phyloP scores from a whole-genome alignment of 2,797 vertebrate species.

The Oophaga sylvatica region DNA sequence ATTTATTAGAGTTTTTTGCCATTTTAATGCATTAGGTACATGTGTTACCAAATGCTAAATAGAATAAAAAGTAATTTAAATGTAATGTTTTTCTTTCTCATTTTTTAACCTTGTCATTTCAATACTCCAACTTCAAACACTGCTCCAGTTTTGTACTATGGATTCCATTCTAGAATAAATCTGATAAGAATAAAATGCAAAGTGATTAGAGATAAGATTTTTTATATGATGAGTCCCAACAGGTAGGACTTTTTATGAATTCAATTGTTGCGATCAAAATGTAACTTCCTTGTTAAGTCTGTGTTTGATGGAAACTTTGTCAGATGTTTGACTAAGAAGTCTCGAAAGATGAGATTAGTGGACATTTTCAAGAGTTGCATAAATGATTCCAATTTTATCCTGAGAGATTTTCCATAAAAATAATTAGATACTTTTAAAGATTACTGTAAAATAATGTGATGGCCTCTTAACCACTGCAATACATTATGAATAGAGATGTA shows the following conservation, averaged over 20 bases:
- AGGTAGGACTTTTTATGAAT: conserved; percentile 22
- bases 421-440: conserved; percentile 31
- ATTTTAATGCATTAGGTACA: neutral
- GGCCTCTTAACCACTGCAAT: neutral
- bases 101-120: conserved; percentile 8
- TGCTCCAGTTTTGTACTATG: neutral
- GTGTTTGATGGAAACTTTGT: conserved; percentile 33
- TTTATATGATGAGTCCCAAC: neutral
- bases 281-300: conserved; percentile 4
- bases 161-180: conserved; percentile 3
- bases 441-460: conserved; percentile 15
- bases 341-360: conserved; percentile 24
- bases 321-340: neutral
- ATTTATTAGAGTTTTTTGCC: too few relatives aligned
- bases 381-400: conserved; percentile 20
- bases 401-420: conserved; percentile 24
- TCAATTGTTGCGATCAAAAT: neutral
- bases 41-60: neutral
- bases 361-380: conserved; percentile 22
- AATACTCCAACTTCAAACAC: neutral
- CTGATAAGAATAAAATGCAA: neutral
- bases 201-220: neutral
- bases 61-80: neutral
- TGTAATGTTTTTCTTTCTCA: neutral
- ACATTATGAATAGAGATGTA: conserved; percentile 30